Evolutionary conservation across 2,797 vertebrate genomes (phyloP).

Genomic region (Amniataba percoides): DNA sequence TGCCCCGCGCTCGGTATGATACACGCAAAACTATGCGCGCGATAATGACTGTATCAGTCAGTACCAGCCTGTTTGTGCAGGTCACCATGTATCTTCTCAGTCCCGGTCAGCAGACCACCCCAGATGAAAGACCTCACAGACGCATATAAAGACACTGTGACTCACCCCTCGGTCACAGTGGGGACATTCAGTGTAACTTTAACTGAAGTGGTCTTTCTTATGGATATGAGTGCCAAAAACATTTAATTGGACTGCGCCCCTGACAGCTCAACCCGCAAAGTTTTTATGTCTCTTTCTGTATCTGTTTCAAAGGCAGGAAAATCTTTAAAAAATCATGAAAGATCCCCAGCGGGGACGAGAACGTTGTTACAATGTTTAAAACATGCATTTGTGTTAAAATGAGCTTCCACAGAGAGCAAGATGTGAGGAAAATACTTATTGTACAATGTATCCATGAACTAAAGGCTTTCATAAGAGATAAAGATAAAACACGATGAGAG

Average conservation of each 20-base stretch:
- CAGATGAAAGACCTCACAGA: conserved; percentile 41
- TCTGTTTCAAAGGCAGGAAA: neutral
- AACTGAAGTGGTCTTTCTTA: conserved; percentile 44
- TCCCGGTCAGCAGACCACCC: conserved; percentile 63
- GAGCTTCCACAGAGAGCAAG: neutral
- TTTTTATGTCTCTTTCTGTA: neutral
- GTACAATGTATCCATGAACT: too few relatives aligned
- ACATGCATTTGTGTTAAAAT: conserved; percentile 4
- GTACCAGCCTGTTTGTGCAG: conserved; percentile 64
- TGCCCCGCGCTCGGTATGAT: conserved; percentile 30
- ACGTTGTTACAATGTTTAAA: conserved; percentile 10
- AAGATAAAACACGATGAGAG: neutral
- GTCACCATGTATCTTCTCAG: conserved; percentile 52
- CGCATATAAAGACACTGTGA: conserved; percentile 48
- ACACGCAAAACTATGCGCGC: conserved; percentile 40
- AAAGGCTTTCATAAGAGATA: neutral
- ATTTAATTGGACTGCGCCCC: conserved; percentile 18
- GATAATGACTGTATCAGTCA: conserved; percentile 60
- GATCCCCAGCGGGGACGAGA: too few relatives aligned
- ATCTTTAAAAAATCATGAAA: neutral
- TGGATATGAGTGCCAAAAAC: neutral
- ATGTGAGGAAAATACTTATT: neutral
- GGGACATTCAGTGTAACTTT: conserved; percentile 31
- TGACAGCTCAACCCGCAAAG: conserved; percentile 8
- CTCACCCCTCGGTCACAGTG: conserved; percentile 50